Percentiles rank a stretch among this genome's conserved stretches.
Conservation (phyloP, 2,888 invertebrate genomes). For the Auanema freiburgensis region DNA sequence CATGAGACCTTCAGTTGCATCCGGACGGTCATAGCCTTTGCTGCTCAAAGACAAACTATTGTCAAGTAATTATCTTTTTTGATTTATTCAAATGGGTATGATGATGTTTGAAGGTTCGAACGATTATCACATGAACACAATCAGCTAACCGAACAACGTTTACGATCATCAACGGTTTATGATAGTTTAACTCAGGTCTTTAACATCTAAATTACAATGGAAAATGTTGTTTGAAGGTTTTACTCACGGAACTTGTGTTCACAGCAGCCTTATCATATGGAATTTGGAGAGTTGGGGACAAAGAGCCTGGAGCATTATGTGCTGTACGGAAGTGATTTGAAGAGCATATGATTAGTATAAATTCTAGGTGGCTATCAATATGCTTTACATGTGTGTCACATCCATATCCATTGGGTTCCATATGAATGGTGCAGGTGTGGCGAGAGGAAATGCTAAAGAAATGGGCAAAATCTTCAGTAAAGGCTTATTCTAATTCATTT, state of each 20-base stretch:
- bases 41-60: conserved; percentile 60
- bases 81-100: too few species aligned
- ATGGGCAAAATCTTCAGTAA: conserved; percentile 50
- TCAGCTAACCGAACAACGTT: conserved; percentile 53
- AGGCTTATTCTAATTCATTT: not conserved
- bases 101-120: conserved; percentile 46
- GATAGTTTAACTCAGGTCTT: conserved; percentile 58
- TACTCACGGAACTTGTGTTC: conserved; percentile 61
- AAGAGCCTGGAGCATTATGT: conserved; percentile 58
- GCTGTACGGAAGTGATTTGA: conserved; percentile 32
- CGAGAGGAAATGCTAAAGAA: conserved; percentile 54
- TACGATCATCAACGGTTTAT: conserved; percentile 60
- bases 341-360: not conserved
- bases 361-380: conserved; percentile 53
- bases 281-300: conserved; percentile 55
- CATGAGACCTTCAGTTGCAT: conserved; percentile 61
- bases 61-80: conserved; percentile 41
- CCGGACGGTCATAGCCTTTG: conserved; percentile 60
- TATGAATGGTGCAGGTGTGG: conserved; percentile 56
- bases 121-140: conserved; percentile 48
- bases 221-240: conserved; percentile 32
- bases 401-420: conserved; percentile 62
- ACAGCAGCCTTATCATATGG: conserved; percentile 61
- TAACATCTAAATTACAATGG: not conserved
- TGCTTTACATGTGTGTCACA: conserved; percentile 61